phyloP scores from a whole-genome alignment of 2,797 vertebrate genomes.

The Orestias chungarensis region DNA sequence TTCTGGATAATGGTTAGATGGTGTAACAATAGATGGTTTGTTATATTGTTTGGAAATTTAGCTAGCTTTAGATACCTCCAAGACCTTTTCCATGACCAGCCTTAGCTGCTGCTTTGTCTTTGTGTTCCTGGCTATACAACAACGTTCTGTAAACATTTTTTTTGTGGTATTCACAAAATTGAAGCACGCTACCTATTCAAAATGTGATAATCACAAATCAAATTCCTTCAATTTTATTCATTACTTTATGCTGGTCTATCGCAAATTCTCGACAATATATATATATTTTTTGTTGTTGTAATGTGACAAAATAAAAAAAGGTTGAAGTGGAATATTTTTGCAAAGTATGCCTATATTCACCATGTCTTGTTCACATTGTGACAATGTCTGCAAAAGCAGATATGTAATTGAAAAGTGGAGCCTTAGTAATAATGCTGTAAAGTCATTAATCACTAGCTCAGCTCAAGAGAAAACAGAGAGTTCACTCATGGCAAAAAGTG shows the following conservation, averaged over 20 bases:
- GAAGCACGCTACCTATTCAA: neutral
- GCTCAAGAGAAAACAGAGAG: slow-evolving; percentile 82
- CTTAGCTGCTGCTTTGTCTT: neutral
- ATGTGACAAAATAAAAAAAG: neutral
- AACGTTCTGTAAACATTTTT: neutral
- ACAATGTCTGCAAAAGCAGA: slow-evolving; percentile 66
- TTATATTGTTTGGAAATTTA: neutral
- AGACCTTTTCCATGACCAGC: neutral
- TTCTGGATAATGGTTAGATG: neutral
- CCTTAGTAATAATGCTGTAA: slow-evolving; percentile 75
- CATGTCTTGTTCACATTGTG: slow-evolving; percentile 43
- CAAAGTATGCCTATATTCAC: slow-evolving; percentile 11
- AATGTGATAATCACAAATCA: neutral
- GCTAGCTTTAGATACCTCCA: neutral
- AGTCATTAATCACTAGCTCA: slow-evolving; percentile 81
- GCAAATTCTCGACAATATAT: neutral
- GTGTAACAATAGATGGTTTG: neutral
- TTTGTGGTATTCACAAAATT: neutral
- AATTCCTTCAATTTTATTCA: neutral
- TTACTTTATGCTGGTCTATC: neutral
- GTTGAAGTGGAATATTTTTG: neutral
- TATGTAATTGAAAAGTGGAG: slow-evolving; percentile 73
- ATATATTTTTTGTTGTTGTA: neutral
- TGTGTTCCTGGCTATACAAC: neutral
- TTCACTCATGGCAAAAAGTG: slow-evolving; percentile 76